Evolutionary conservation across 2,888 invertebrate species (phyloP).

Genomic region (Cerastoderma edule): DNA sequence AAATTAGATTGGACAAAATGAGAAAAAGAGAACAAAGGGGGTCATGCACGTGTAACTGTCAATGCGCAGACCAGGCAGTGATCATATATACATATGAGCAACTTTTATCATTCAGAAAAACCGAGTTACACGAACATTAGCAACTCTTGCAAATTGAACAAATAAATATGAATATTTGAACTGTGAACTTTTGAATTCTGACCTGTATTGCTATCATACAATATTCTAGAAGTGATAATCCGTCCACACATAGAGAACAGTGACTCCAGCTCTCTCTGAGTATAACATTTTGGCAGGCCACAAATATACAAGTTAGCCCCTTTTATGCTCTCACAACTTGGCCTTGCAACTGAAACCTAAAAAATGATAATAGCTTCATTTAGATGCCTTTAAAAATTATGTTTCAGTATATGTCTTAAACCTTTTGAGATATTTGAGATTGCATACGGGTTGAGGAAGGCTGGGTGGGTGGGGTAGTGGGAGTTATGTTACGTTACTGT

Average conservation of each 20-base stretch:
- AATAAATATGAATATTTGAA: slow-evolving; percentile 49
- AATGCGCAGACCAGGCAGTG: slow-evolving; percentile 43
- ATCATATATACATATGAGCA: slow-evolving; percentile 47
- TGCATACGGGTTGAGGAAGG: too few relatives aligned
- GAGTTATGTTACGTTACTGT: slow-evolving; percentile 26
- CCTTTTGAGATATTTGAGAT: too few relatives aligned
- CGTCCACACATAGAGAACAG: slow-evolving; percentile 83
- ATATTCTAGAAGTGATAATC: slow-evolving; percentile 84
- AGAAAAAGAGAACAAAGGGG: slow-evolving; percentile 24
- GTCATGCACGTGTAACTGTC: slow-evolving; percentile 38
- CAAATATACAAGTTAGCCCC: slow-evolving; percentile 84
- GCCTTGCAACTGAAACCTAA: slow-evolving; percentile 84
- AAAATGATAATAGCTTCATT: slow-evolving; percentile 62
- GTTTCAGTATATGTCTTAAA: too few relatives aligned
- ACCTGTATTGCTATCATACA: slow-evolving; percentile 84
- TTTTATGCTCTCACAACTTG: slow-evolving; percentile 84
- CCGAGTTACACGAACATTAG: slow-evolving; percentile 55
- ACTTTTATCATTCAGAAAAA: slow-evolving; percentile 39
- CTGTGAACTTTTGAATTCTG: slow-evolving; percentile 62
- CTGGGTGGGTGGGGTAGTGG: slow-evolving; percentile 45
- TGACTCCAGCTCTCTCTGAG: slow-evolving; percentile 83
- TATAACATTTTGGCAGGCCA: slow-evolving; percentile 83
- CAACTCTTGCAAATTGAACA: slow-evolving; percentile 49
- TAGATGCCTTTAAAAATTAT: background rate
- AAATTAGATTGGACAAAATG: slow-evolving; percentile 17